Evolutionary conservation across 2,888 invertebrate species (phyloP).

Genomic region (Elmis aenea): DNA sequence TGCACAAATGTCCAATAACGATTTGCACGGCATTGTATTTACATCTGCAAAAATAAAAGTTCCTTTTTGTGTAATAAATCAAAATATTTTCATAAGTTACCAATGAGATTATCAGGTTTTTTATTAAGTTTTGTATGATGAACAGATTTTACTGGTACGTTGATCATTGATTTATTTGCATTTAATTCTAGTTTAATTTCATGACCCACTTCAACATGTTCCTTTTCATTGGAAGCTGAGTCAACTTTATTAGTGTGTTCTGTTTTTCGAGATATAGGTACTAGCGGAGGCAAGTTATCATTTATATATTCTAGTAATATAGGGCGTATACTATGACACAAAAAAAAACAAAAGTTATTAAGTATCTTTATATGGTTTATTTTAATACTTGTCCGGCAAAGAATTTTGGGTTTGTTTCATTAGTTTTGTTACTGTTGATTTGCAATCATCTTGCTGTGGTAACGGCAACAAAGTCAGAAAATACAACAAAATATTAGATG

Average conservation of each 20-base stretch:
- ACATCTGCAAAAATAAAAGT: not conserved
- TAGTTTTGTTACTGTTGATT: conserved; percentile 11
- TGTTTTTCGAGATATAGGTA: too few species aligned
- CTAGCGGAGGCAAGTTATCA: too few species aligned
- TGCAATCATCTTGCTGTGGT: conserved; percentile 29
- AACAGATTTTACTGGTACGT: too few species aligned
- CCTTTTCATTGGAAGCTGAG: too few species aligned
- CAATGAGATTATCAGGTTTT: too few species aligned
- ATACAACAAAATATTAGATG: conserved; percentile 39
- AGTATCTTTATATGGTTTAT: not conserved
- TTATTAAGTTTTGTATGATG: too few species aligned
- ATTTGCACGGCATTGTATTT: conserved; percentile 16
- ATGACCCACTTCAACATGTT: too few species aligned
- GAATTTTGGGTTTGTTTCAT: conserved; percentile 14
- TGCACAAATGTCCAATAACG: conserved; percentile 37
- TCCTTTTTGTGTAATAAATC: too few species aligned
- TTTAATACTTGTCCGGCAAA: conserved; percentile 10
- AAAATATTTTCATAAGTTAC: too few species aligned
- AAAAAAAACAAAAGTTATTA: not conserved
- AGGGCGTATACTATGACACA: conserved; percentile 18
- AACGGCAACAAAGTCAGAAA: conserved; percentile 41
- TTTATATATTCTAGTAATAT: conserved; percentile 24
- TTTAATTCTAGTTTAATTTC: too few species aligned
- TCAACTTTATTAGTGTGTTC: too few species aligned
- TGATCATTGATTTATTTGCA: too few species aligned